Percentiles rank a stretch among this genome's conserved stretches.
phyloP scores from a whole-genome alignment of 92 coral and sea anemone species.

The Epizoanthus illoricatus region DNA sequence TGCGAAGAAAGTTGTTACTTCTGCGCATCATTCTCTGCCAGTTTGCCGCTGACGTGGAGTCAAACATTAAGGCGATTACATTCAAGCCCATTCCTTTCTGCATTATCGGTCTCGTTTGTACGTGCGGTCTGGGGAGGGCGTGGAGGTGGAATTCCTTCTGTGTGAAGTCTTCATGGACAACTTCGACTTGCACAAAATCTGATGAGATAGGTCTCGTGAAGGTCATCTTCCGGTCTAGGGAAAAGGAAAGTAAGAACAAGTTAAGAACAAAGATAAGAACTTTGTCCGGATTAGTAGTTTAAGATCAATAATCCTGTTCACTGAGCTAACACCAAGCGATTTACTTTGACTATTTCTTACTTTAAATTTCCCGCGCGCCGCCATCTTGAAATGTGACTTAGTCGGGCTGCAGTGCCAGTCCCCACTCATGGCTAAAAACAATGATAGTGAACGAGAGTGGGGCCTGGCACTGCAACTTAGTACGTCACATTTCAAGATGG shows the following conservation, averaged over 20 bases:
- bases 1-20: slow-evolving; percentile 51
- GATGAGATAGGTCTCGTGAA: slow-evolving; percentile 17
- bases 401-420: too few relatives aligned
- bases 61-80: slow-evolving; percentile 72
- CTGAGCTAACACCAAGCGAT: too few relatives aligned
- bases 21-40: slow-evolving; percentile 71
- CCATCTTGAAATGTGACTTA: too few relatives aligned
- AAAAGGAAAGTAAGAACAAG: not conserved
- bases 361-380: too few relatives aligned
- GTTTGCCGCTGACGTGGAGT: slow-evolving; percentile 84
- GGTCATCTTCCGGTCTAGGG: not conserved
- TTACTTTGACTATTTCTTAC: too few relatives aligned
- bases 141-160: slow-evolving; percentile 61
- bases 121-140: slow-evolving; percentile 61
- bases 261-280: not conserved
- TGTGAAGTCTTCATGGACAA: not conserved
- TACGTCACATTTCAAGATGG: too few relatives aligned
- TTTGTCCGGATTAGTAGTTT: too few relatives aligned
- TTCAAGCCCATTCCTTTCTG: slow-evolving; percentile 65
- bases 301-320: too few relatives aligned
- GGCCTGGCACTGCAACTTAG: too few relatives aligned
- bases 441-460: too few relatives aligned
- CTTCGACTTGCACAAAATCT: slow-evolving; percentile 31
- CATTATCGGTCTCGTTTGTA: slow-evolving; percentile 42
- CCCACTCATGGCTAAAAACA: too few relatives aligned